Conservation (phyloP, 2,797 vertebrate genomes). For the Sorex maritimensis region DNA sequence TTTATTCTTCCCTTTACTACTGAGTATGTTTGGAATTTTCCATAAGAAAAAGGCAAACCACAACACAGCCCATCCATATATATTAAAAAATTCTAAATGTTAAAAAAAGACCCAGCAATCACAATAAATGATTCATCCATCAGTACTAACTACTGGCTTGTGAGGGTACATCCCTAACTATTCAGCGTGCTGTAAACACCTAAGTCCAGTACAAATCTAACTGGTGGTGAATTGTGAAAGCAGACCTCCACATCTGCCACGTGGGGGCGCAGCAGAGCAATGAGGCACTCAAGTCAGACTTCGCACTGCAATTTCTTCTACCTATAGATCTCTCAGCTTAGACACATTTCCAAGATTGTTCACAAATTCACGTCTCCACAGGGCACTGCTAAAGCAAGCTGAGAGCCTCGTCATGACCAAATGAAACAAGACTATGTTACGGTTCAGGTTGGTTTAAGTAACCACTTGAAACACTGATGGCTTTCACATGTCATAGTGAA, state of each 20-base stretch:
- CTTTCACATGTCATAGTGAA: conserved; percentile 60
- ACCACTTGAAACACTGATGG: conserved; percentile 7
- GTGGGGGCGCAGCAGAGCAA: conserved; percentile 62
- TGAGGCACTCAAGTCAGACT: conserved; percentile 43
- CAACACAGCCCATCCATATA: background rate
- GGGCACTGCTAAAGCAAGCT: conserved; percentile 43
- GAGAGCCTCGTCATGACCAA: conserved; percentile 58
- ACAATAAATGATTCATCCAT: conserved; percentile 34
- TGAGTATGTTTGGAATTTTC: conserved; percentile 74
- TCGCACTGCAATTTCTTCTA: conserved; percentile 37
- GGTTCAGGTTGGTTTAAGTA: conserved; percentile 28
- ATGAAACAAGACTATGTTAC: conserved; percentile 25
- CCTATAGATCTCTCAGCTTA: conserved; percentile 30
- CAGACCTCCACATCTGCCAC: conserved; percentile 54
- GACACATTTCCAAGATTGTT: conserved; percentile 31
- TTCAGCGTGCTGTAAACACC: conserved; percentile 24
- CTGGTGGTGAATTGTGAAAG: background rate
- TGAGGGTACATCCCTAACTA: background rate
- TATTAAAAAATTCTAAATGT: conserved; percentile 49
- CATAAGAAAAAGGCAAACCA: conserved; percentile 59
- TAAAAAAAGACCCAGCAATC: conserved; percentile 41
- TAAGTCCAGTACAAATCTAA: background rate
- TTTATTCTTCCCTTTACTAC: conserved; percentile 36
- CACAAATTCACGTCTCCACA: conserved; percentile 62
- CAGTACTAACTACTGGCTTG: conserved; percentile 38